Conservation (phyloP, 2,797 vertebrate genomes). For the Poliocrania exsul region DNA sequence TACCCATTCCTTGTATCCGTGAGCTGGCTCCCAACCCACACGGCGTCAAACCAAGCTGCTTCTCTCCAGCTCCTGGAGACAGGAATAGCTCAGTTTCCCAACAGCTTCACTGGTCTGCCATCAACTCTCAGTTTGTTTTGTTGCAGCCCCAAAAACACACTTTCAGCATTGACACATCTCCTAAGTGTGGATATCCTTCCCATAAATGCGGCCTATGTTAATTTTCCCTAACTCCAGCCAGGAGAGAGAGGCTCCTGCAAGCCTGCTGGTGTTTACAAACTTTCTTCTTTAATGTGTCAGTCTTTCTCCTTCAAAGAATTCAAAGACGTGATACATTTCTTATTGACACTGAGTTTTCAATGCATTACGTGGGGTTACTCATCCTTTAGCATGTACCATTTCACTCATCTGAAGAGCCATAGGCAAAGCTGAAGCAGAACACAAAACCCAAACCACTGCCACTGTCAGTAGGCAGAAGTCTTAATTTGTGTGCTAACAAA, state of each 20-base stretch:
- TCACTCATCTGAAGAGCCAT: not conserved
- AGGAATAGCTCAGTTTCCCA: constrained; percentile 48
- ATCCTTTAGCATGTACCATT: not conserved
- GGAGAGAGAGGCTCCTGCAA: not conserved
- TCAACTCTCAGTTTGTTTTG: constrained; percentile 29
- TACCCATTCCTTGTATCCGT: not conserved
- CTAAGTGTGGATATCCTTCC: constrained; percentile 3
- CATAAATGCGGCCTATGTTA: constrained; percentile 15
- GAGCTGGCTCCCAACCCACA: constrained; percentile 17
- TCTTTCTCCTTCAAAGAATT: not conserved
- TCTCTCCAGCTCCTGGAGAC: not conserved
- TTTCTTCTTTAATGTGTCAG: not conserved
- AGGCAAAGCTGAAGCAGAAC: not conserved
- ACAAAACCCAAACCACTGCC: not conserved
- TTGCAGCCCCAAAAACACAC: constrained; percentile 42
- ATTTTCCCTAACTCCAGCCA: not conserved
- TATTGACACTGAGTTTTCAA: not conserved
- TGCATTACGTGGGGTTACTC: not conserved
- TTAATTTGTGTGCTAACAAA: not conserved
- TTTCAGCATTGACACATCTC: constrained; percentile 35
- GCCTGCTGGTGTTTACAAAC: not conserved
- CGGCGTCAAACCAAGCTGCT: not conserved
- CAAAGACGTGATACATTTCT: not conserved
- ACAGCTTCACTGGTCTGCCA: not conserved
- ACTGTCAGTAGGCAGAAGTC: not conserved